Evolutionary conservation across 2,113 vertebrate genomes (phyloP).

Genomic region (Microtus pennsylvanicus): DNA sequence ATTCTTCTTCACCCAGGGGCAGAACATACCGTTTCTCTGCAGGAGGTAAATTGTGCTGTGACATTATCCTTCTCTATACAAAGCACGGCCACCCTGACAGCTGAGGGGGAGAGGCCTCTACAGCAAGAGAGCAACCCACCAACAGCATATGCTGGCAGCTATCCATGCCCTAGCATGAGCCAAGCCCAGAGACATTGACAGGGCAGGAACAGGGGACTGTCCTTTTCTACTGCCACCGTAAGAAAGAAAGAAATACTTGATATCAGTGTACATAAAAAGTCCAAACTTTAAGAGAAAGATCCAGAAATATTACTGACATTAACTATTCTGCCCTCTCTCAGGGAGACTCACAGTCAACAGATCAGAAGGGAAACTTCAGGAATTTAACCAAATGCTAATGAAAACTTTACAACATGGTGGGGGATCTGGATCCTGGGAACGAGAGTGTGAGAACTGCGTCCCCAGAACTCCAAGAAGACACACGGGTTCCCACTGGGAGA

Average conservation of each 20-base stretch:
- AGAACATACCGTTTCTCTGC: conserved; percentile 57
- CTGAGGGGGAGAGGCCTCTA: conserved; percentile 47
- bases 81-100: conserved; percentile 29
- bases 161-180: not conserved
- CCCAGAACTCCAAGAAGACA: conserved; percentile 7
- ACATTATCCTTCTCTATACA: conserved; percentile 67
- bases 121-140: conserved; percentile 20
- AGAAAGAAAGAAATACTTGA: conserved; percentile 21
- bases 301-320: not conserved
- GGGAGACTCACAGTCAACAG: not conserved
- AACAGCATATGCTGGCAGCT: not conserved
- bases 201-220: not conserved
- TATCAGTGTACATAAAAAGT: not conserved
- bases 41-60: conserved; percentile 75
- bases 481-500: not conserved
- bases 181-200: not conserved
- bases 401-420: not conserved
- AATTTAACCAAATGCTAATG: not conserved
- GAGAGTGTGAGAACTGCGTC: not conserved
- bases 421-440: accelerated
- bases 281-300: conserved; percentile 12
- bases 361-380: not conserved
- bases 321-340: conserved; percentile 22
- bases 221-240: conserved; percentile 1
- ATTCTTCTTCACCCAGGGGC: conserved; percentile 77